Conservation (phyloP, 2,797 vertebrate genomes). For the Gymnothorax javanicus region DNA sequence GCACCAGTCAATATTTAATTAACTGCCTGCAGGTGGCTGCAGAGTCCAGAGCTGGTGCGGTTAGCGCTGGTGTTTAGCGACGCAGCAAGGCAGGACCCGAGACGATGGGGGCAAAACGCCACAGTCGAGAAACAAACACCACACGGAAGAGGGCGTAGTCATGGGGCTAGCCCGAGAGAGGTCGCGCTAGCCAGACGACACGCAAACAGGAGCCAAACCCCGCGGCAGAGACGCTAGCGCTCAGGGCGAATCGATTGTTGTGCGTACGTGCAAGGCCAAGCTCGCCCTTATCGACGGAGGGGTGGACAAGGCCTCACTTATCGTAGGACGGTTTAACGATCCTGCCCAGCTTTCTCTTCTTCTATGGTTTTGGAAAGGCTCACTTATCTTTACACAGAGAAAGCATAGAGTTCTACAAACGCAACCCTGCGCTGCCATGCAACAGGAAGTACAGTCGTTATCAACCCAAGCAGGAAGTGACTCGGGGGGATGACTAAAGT, state of each 20-base stretch:
- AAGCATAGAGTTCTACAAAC: background rate
- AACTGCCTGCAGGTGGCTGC: conserved; percentile 75
- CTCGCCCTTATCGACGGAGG: conserved; percentile 17
- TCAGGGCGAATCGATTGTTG: background rate
- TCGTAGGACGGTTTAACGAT: background rate
- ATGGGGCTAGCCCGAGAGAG: conserved; percentile 20
- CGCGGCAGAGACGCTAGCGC: conserved; percentile 22
- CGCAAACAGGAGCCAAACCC: too few species aligned
- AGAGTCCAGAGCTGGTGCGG: conserved; percentile 45
- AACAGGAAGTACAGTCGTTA: background rate
- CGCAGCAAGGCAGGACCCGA: background rate
- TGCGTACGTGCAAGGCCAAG: background rate
- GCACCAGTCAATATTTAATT: conserved; percentile 82
- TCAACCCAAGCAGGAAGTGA: conserved; percentile 16
- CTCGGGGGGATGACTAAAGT: conserved; percentile 21
- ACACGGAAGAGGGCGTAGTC: background rate
- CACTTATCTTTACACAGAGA: background rate
- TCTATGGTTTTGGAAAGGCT: too few species aligned
- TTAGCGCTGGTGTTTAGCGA: background rate
- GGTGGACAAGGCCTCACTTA: background rate
- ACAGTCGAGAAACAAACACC: background rate
- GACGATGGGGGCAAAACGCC: background rate
- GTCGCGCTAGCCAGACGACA: conserved; percentile 46
- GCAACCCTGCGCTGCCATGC: background rate
- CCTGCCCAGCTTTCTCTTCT: background rate